These are phyloP conservation scores for Drosophila setifemur DNA, from an alignment of 1,140 invertebrate genomes.

Conservation along the genomic window DNA sequence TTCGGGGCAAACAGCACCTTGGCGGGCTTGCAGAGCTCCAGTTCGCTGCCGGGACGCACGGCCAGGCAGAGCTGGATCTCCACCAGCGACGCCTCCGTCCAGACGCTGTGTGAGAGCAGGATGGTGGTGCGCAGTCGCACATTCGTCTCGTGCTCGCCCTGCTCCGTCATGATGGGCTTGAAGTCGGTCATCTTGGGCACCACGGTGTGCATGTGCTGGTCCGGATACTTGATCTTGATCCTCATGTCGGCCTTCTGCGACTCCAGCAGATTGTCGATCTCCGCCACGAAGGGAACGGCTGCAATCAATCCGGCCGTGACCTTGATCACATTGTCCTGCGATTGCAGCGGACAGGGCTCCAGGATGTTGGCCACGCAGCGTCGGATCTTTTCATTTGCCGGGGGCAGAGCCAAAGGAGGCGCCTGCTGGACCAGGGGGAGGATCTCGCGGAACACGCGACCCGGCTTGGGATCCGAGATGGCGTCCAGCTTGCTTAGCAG, in stretches of 20 bases:
- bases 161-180: conserved; percentile 83
- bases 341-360: conserved; percentile 90
- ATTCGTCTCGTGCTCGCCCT: conserved; percentile 83
- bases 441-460: conserved; percentile 90
- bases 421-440: conserved; percentile 89
- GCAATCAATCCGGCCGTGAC: conserved; percentile 96
- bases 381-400: conserved; percentile 87
- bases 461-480: conserved; percentile 92
- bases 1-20: conserved; percentile 95
- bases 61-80: conserved; percentile 92
- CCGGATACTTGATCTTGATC: conserved; percentile 95
- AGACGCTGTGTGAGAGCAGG: conserved; percentile 93
- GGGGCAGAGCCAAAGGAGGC: conserved; percentile 85
- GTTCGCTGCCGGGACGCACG: conserved; percentile 85
- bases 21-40: conserved; percentile 94
- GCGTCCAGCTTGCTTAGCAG: conserved; percentile 90
- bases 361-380: conserved; percentile 92
- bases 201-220: conserved; percentile 93
- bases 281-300: conserved; percentile 92
- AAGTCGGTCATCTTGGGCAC: conserved; percentile 89
- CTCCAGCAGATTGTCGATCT: conserved; percentile 91
- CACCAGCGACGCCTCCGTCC: conserved; percentile 95
- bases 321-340: conserved; percentile 92
- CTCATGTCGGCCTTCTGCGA: conserved; percentile 86
- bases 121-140: conserved; percentile 88